phyloP scores from a whole-genome alignment of 2,797 vertebrate genomes.

The Loriculus beryllinus region DNA sequence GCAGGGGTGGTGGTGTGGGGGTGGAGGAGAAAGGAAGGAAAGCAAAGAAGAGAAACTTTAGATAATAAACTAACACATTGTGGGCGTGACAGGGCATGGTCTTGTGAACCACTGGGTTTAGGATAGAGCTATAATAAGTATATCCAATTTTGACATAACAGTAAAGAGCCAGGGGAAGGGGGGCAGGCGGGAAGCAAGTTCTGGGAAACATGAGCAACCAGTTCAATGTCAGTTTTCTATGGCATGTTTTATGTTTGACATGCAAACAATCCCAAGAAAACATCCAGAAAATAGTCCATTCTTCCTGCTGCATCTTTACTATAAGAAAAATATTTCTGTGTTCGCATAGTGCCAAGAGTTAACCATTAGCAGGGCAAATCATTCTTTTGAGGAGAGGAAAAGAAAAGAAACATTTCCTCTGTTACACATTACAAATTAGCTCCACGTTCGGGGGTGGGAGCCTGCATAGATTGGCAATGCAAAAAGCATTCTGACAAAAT shows the following conservation, averaged over 20 bases:
- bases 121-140: not conserved
- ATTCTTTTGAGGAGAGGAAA: not conserved
- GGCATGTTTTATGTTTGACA: conserved; percentile 26
- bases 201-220: not conserved
- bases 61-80: not conserved
- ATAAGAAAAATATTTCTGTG: conserved; percentile 40
- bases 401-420: not conserved
- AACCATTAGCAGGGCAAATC: conserved; percentile 13
- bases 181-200: not conserved
- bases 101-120: not conserved
- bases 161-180: not conserved
- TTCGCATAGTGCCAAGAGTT: not conserved
- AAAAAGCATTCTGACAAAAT: conserved; percentile 18
- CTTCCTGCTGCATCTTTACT: conserved; percentile 20
- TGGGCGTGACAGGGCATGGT: not conserved
- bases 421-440: conserved; percentile 30
- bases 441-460: not conserved
- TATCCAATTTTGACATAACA: not conserved
- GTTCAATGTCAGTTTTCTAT: conserved; percentile 10
- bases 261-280: conserved; percentile 39
- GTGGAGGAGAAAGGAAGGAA: not conserved
- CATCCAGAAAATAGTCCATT: conserved; percentile 30
- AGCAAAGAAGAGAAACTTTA: conserved; percentile 1
- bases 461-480: not conserved
- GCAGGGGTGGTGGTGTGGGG: not conserved